These are phyloP conservation scores for Eospalax fontanierii DNA, from an alignment of 2,797 vertebrate genomes.

Conservation along the genomic window DNA sequence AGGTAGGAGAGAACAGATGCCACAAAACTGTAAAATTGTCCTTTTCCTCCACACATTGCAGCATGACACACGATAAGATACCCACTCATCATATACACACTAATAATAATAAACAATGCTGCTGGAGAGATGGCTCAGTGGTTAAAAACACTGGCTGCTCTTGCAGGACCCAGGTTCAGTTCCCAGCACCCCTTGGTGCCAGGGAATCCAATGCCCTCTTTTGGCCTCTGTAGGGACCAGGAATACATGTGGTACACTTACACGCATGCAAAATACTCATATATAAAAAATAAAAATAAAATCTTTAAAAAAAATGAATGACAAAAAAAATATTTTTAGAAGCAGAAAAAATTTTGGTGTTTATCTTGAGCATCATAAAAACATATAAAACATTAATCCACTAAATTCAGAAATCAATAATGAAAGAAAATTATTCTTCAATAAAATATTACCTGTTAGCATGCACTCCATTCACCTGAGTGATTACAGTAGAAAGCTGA, in stretches of 20 bases:
- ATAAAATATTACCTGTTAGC: constrained; percentile 94
- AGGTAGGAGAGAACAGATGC: not conserved
- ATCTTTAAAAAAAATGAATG: too few species aligned
- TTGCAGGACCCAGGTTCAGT: too few species aligned
- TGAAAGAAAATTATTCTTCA: constrained; percentile 59
- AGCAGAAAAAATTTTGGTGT: not conserved
- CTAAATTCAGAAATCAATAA: constrained; percentile 39
- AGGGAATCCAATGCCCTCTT: too few species aligned
- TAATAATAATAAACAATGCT: not conserved
- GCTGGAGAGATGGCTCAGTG: too few species aligned
- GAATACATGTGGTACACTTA: too few species aligned
- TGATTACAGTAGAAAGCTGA: constrained; percentile 98
- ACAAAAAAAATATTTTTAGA: too few species aligned
- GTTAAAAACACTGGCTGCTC: too few species aligned
- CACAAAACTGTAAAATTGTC: not conserved
- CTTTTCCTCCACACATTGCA: not conserved
- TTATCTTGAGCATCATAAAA: constrained; percentile 49
- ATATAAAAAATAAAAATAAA: too few species aligned
- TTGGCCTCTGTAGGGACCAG: too few species aligned
- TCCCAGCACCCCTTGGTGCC: too few species aligned
- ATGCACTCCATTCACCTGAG: constrained; percentile 98
- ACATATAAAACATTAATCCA: constrained; percentile 43
- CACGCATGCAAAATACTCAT: too few species aligned
- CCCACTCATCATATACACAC: not conserved
- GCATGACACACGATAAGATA: too few species aligned